Percentiles rank a stretch among this genome's conserved stretches.
These are phyloP conservation scores for Musca domestica DNA, from an alignment of 1,140 invertebrate species.

Conservation along the genomic window DNA sequence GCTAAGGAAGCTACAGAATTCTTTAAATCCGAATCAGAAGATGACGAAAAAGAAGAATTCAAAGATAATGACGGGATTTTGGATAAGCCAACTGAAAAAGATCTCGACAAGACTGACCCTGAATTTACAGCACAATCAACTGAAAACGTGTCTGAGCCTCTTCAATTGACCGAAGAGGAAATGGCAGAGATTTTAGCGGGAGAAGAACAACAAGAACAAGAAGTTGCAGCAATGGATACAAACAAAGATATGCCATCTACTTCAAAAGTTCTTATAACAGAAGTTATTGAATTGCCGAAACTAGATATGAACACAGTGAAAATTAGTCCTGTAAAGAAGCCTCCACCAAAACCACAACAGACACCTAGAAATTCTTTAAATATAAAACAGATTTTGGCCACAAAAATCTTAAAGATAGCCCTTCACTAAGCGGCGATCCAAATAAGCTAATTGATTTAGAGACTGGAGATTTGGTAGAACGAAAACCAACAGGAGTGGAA, in stretches of 20 bases:
- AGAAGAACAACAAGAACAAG: background rate
- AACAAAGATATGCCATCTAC: background rate
- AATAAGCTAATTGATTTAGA: conserved; percentile 61
- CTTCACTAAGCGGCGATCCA: conserved; percentile 55
- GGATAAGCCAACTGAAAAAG: background rate
- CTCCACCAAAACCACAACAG: conserved; percentile 6
- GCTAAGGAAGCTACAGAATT: conserved; percentile 59
- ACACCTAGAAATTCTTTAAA: conserved; percentile 30
- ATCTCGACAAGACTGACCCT: background rate
- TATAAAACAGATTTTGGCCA: conserved; percentile 29
- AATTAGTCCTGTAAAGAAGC: conserved; percentile 27
- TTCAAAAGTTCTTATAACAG: conserved; percentile 36
- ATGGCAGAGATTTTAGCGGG: background rate
- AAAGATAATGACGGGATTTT: background rate
- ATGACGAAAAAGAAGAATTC: conserved; percentile 34
- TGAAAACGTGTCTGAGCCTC: background rate
- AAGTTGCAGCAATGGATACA: background rate
- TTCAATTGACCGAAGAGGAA: conserved; percentile 4
- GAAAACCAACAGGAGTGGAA: conserved; percentile 55
- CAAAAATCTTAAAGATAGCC: conserved; percentile 39
- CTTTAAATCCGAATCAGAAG: conserved; percentile 59
- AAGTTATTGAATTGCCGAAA: conserved; percentile 43
- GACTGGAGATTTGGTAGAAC: conserved; percentile 41
- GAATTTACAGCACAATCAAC: background rate
- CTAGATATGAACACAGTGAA: conserved; percentile 39